Conservation (phyloP, 2,797 vertebrate genomes). For the Sus cebifrons region DNA sequence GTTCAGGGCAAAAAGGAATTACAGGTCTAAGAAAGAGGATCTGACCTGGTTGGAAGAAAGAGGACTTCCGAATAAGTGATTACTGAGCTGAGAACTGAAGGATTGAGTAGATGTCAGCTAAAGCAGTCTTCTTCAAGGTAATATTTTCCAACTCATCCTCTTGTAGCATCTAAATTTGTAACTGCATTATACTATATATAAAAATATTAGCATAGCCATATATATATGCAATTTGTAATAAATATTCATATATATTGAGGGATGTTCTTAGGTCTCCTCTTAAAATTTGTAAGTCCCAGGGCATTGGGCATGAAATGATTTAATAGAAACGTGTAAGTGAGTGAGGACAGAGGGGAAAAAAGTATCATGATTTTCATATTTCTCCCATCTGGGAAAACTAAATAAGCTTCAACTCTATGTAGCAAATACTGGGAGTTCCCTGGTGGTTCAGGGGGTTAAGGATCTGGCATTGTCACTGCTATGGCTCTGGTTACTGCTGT, state of each 20-base stretch:
- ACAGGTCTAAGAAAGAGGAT: background rate
- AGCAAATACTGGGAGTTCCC: background rate
- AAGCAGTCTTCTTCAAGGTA: background rate
- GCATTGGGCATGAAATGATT: background rate
- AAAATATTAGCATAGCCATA: background rate
- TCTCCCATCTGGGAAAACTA: background rate
- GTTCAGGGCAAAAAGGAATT: background rate
- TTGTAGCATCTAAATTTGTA: background rate
- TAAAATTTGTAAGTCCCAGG: background rate
- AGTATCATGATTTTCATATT: background rate
- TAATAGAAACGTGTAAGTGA: background rate
- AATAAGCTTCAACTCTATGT: constrained; percentile 5
- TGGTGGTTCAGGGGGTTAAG: too few relatives aligned
- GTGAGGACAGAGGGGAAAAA: background rate
- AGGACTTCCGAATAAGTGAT: background rate
- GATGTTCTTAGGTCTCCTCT: background rate
- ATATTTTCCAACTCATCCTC: constrained; percentile 7
- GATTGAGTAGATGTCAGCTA: background rate
- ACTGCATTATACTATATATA: background rate
- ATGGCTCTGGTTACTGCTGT: too few relatives aligned
- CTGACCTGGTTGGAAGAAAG: background rate
- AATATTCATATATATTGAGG: background rate
- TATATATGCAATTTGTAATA: background rate
- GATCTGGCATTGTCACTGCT: too few relatives aligned
- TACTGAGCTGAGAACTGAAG: background rate